Base-by-base conservation (phyloP, 2,797 vertebrate species). In the Lophotriccus pileatus region DNA sequence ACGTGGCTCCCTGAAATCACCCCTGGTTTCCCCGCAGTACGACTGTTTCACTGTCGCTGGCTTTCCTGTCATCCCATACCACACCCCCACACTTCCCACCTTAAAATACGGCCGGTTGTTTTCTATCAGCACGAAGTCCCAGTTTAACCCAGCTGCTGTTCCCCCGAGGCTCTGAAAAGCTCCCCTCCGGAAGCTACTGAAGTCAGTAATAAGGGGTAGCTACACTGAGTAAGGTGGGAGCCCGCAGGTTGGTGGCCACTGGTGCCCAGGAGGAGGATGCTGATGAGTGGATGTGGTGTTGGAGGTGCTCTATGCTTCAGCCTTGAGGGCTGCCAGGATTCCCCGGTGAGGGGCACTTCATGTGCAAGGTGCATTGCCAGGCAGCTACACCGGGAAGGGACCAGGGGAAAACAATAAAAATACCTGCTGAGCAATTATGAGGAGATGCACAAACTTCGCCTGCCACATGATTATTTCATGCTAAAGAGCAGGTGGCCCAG, bases 41-140 rank as follows among this genome's bases (percentile, higher is more conserved):
- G 6, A 2, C 16, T 8, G 16, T 39, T 14, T 20, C 53, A 0
- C 1, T 30, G 5, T 9, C 37, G 2, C 25, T 41, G 44, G 12
- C 37, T 69, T 30, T 25, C 37, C n/a, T 13, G 47, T 16, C 9
- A 19, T 49, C 16, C 22, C 8, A 3, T 46, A 14, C 12, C 23
- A 16, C 25, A 4, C 7, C 9, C 12, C 7, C 15, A 24, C 10
- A 17, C 0, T 10, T 5, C 8, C 11, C 1, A 5, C 14, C 23
- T 24, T 44, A 6, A 63, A 53, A 25, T 18, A 4, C 5, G 25
- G 49, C 7, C 2, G 21, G 17, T 9, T 14, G 39, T 30, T 56
- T 28, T 10, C 28, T 50, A 1, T 43, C 7, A 73, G 28, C 16
- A 1, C 11, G 2, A 14, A n/a, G 83, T 19, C 37, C 44, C 12